Evolutionary conservation across 1,140 invertebrate genomes (phyloP).

Genomic region (Atta texana): DNA sequence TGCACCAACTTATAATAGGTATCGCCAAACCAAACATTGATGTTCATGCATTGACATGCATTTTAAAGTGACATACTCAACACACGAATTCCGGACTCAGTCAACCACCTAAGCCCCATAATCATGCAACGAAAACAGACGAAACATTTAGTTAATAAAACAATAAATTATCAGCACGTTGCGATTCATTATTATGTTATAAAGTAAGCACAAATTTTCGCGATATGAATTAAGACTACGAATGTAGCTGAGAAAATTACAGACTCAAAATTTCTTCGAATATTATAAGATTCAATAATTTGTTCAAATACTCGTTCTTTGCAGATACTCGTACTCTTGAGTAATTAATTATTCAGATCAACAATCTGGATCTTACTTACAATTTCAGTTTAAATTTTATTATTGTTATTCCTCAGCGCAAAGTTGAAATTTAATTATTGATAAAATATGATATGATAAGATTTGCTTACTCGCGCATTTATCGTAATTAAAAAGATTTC

Average conservation of each 20-base stretch:
- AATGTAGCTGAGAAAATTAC: background rate
- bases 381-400: too few species aligned
- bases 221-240: background rate
- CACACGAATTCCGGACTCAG: conserved; percentile 84
- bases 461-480: background rate
- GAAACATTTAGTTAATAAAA: conserved; percentile 65
- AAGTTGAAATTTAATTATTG: background rate
- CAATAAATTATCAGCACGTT: background rate
- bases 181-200: conserved; percentile 8
- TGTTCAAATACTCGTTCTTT: too few species aligned
- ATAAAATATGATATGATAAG: background rate
- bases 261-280: too few species aligned
- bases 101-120: conserved; percentile 84
- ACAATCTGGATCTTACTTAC: background rate
- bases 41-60: conserved; percentile 73
- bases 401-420: background rate
- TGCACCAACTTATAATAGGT: background rate
- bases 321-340: too few species aligned
- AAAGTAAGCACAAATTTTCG: background rate
- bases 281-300: too few species aligned
- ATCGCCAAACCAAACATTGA: conserved; percentile 5
- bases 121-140: conserved; percentile 78
- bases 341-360: background rate
- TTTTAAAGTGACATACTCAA: conserved; percentile 70
- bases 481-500: conserved; percentile 22